Conservation (phyloP, 2,797 vertebrate genomes). For the Cossypha caffra region DNA sequence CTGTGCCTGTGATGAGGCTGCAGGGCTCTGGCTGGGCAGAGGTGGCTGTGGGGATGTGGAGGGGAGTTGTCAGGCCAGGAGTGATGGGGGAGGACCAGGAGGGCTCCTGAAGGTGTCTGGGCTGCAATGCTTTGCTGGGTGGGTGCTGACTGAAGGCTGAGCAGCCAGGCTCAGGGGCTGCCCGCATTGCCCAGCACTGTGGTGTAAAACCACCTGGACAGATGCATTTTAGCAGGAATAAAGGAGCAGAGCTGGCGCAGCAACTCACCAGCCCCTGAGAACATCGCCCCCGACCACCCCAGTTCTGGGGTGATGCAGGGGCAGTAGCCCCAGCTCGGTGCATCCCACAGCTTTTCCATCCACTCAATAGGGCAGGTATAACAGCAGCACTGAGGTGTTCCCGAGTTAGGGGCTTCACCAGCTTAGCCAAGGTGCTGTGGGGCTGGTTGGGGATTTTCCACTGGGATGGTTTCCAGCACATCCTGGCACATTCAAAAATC, state of each 20-base stretch:
- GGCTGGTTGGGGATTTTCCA: conserved; percentile 41
- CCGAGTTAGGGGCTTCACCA: neutral
- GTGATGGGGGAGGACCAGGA: neutral
- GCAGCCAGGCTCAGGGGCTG: neutral
- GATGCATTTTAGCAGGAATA: neutral
- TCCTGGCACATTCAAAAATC: conserved; percentile 17
- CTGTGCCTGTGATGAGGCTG: neutral
- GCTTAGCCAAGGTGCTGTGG: neutral
- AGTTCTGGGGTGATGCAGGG: neutral
- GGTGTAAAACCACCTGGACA: neutral
- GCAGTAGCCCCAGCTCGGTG: neutral
- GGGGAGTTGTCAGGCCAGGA: neutral
- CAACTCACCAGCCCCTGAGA: neutral
- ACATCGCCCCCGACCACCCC: accelerated
- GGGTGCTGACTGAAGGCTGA: neutral
- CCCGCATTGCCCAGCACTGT: accelerated
- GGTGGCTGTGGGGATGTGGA: neutral
- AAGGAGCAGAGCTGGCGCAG: neutral
- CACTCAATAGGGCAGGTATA: accelerated
- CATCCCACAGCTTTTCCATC: neutral
- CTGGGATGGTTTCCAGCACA: conserved; percentile 18
- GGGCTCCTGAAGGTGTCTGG: neutral
- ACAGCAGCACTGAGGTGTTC: neutral
- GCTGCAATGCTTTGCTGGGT: accelerated
- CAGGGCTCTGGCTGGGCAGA: neutral